Evolutionary conservation across 2,113 vertebrate species (phyloP), one percentile per base, ranked within the genome.

Genomic region (Nothobranchius furzeri): DNA sequence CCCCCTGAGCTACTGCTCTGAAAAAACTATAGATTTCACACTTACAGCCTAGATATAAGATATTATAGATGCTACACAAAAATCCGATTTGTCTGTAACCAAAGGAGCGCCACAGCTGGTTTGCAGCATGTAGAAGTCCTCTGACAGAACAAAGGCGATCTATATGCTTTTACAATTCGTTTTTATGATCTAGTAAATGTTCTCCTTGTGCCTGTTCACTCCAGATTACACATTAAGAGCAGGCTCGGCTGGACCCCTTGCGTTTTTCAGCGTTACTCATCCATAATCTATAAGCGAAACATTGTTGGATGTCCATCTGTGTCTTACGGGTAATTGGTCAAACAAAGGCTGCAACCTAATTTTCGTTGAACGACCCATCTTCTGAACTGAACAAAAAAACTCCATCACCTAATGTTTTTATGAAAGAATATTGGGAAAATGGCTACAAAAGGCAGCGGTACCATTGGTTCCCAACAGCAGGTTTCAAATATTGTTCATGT

Each of bases 121-220:
- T 20, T 12, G 60, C 35, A 24, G 35, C 48, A 51, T 47, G 13
- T 9, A 20, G 15, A 9, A 20, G 6, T 15, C 46, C 15, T 9
- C 60, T 17, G 25, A 17, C 35, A 30, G 30, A 59, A 43, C 25
- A n/a, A 15, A 14, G 15, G 42, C 10, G n/a, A 15, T 57, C n/a
- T 48, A 4, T 60, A 10, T 60, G 43, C 24, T 47, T 61, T n/a
- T 49, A 49, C 25, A 61, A 9, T 49, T 10, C 25, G 17, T 36
- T 61, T 30, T 48, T 36, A 61, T 61, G 46, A 49, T 35, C 45
- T 45, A 37, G 12, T 51, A 13, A 53, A 64, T 24, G 17, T 36
- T 61, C 48, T 24, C 9, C 46, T 48, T 47, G 43, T 45, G 59
- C 14, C 6, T 49, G 43, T 20, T 6, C 7, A 8, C 6, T 36